Evolutionary conservation across 1,140 invertebrate genomes (phyloP).

Genomic region (Nasonia longicornis): DNA sequence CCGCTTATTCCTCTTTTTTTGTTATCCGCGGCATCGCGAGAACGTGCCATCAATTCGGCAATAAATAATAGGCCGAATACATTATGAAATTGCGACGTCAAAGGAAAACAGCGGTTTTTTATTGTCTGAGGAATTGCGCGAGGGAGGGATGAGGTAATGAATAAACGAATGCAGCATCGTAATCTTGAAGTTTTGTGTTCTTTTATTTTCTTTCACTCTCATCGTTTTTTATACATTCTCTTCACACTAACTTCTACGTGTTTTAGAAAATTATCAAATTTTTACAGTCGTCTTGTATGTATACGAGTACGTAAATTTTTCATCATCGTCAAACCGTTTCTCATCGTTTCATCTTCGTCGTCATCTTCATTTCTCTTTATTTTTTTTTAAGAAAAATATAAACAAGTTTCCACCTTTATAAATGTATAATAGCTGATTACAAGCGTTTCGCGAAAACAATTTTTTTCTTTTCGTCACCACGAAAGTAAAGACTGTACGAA

Average conservation of each 20-base stretch:
- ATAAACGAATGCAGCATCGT: conserved; percentile 23
- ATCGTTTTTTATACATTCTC: conserved; percentile 49
- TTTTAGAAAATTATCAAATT: conserved; percentile 50
- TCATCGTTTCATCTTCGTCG: conserved; percentile 27
- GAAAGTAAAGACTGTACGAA: conserved; percentile 32
- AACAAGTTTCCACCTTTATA: conserved; percentile 50
- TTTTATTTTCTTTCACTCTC: conserved; percentile 40
- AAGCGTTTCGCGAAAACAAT: conserved; percentile 44
- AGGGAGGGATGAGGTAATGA: background rate
- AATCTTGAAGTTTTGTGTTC: conserved; percentile 34
- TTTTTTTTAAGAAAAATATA: conserved; percentile 53
- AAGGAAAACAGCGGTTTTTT: too few relatives aligned
- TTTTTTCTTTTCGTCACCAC: conserved; percentile 27
- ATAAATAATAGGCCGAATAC: background rate
- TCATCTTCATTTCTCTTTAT: conserved; percentile 21
- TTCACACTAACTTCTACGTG: conserved; percentile 47
- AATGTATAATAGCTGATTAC: conserved; percentile 46
- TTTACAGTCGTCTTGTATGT: conserved; percentile 49
- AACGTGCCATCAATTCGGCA: background rate
- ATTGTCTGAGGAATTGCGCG: too few relatives aligned
- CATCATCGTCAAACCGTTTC: conserved; percentile 32
- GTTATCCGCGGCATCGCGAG: background rate
- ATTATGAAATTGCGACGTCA: background rate
- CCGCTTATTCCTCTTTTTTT: background rate
- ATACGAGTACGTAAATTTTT: conserved; percentile 48